These are phyloP conservation scores for Menura novaehollandiae DNA, from an alignment of 2,113 vertebrate genomes.

Conservation along the genomic window DNA sequence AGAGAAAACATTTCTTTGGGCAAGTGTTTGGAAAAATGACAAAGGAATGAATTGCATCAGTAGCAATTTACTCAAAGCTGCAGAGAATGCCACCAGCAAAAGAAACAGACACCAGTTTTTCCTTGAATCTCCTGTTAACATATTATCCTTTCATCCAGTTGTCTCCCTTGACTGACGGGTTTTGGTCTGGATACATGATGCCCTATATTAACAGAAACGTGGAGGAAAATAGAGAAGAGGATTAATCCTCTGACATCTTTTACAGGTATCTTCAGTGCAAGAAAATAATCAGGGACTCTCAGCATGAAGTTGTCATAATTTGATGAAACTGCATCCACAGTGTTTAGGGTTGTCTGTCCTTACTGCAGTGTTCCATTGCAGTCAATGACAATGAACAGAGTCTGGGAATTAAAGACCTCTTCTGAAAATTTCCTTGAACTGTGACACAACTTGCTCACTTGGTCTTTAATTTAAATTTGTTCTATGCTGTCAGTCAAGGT, in stretches of 20 bases:
- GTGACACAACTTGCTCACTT: not conserved
- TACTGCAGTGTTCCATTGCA: not conserved
- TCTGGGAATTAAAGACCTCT: not conserved
- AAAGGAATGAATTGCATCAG: not conserved
- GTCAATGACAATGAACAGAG: not conserved
- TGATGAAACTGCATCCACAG: not conserved
- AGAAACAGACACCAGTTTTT: not conserved
- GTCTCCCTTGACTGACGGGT: not conserved
- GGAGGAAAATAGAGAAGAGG: not conserved
- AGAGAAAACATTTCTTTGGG: not conserved
- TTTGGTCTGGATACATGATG: not conserved
- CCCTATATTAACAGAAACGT: not conserved
- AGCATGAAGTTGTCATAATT: not conserved
- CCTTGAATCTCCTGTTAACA: accelerated
- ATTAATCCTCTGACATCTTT: not conserved
- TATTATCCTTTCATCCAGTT: not conserved
- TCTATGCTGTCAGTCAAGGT: not conserved
- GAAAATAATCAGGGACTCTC: not conserved
- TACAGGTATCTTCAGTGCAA: not conserved
- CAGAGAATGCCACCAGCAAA: not conserved
- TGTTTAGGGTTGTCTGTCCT: not conserved
- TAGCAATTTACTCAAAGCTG: not conserved
- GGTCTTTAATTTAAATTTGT: not conserved
- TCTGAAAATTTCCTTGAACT: not conserved
- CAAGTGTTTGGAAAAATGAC: not conserved